Evolutionary conservation across 1,140 invertebrate genomes (phyloP).

Genomic region (Phymastichus coffea): DNA sequence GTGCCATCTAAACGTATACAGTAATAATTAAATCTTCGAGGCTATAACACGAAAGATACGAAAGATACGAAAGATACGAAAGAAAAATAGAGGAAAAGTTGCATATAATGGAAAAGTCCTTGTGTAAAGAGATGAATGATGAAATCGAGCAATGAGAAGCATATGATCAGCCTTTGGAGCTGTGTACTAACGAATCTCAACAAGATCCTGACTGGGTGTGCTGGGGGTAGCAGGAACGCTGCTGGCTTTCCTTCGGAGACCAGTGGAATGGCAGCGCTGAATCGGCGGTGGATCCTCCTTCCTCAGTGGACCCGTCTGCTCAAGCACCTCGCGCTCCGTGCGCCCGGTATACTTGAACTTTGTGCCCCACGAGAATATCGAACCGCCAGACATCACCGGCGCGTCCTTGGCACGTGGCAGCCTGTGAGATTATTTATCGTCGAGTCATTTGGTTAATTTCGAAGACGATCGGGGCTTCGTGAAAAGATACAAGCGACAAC

Average conservation of each 20-base stretch:
- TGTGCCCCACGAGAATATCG: constrained; percentile 90
- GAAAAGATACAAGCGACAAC: no score
- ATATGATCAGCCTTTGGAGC: no score
- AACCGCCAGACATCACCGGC: constrained; percentile 86
- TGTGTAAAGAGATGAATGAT: background rate
- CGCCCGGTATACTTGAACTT: constrained; percentile 90
- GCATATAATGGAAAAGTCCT: no score
- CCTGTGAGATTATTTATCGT: constrained; percentile 56
- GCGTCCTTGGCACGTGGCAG: constrained; percentile 84
- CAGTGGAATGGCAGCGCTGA: constrained; percentile 60
- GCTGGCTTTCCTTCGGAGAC: constrained; percentile 73
- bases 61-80: background rate
- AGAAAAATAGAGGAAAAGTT: background rate
- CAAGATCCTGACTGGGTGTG: constrained; percentile 64
- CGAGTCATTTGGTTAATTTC: no score
- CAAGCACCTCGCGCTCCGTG: constrained; percentile 84
- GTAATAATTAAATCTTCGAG: no score
- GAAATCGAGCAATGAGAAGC: constrained; percentile 28
- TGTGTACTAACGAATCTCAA: constrained; percentile 53
- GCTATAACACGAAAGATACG: no score
- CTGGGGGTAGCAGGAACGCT: constrained; percentile 84
- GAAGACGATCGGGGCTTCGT: no score
- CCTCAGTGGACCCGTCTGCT: constrained; percentile 63
- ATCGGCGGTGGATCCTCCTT: constrained; percentile 64
- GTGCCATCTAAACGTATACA: no score